These are phyloP conservation scores for Cichladusa arquata DNA, from an alignment of 2,113 vertebrate genomes.

Conservation along the genomic window DNA sequence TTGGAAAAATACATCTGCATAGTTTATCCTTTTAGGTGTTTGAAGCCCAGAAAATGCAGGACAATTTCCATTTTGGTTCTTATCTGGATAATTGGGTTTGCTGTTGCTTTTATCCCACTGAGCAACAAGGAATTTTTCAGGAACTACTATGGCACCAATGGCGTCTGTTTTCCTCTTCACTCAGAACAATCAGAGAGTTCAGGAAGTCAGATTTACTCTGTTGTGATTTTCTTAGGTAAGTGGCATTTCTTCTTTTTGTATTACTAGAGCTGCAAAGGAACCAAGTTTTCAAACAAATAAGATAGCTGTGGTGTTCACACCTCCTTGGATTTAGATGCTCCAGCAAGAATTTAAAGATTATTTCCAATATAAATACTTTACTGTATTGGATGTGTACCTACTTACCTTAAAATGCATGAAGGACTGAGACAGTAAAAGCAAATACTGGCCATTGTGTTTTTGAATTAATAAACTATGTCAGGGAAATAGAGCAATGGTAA, in stretches of 20 bases:
- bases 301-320: neutral
- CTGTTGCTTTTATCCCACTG: conserved; percentile 88
- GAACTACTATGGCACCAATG: conserved; percentile 96
- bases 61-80: conserved; percentile 85
- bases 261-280: neutral
- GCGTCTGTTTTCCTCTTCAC: conserved; percentile 94
- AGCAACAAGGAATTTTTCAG: conserved; percentile 87
- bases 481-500: neutral
- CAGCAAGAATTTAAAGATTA: neutral
- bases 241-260: neutral
- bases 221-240: conserved; percentile 94
- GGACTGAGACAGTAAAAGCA: neutral
- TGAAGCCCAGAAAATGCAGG: conserved; percentile 86
- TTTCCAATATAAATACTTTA: neutral
- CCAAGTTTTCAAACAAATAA: neutral
- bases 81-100: conserved; percentile 91
- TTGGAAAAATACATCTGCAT: conserved; percentile 98
- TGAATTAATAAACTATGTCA: neutral
- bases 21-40: conserved; percentile 92
- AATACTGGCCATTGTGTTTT: neutral
- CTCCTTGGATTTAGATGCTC: neutral
- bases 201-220: conserved; percentile 92
- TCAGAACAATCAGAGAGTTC: conserved; percentile 89
- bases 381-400: neutral
- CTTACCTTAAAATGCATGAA: neutral